These are phyloP conservation scores for Clitarchus hookeri DNA, from an alignment of 2,888 invertebrate species.

Conservation along the genomic window DNA sequence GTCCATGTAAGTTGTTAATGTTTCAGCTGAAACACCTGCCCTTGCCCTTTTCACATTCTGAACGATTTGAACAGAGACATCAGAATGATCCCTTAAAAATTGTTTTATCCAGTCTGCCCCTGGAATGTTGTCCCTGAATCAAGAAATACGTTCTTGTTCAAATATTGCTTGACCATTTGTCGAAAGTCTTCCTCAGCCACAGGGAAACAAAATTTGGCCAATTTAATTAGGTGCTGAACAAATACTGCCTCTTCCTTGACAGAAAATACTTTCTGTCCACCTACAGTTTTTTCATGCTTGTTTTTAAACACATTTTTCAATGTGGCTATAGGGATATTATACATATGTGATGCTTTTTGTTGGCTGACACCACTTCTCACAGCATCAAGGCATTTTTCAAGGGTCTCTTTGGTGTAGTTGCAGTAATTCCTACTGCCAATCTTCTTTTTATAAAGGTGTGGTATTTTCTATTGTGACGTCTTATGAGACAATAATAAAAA, in stretches of 20 bases:
- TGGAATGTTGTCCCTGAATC: neutral
- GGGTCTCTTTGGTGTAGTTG: neutral
- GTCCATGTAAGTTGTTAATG: conserved; percentile 25
- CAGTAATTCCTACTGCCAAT: neutral
- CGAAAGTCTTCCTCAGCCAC: neutral
- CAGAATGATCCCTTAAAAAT: neutral
- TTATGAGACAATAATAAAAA: neutral
- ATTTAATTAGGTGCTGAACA: neutral
- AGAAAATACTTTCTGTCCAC: neutral
- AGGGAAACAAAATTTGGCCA: neutral
- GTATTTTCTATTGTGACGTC: neutral
- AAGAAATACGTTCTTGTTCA: neutral
- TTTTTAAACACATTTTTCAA: too few species aligned
- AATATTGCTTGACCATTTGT: neutral
- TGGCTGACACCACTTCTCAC: too few species aligned
- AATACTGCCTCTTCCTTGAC: neutral
- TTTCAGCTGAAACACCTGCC: conserved; percentile 24
- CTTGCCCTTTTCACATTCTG: conserved; percentile 26
- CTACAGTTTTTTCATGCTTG: neutral
- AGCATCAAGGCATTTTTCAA: neutral
- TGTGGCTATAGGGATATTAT: too few species aligned
- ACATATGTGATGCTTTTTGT: too few species aligned
- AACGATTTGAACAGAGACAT: neutral
- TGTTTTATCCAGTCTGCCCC: neutral
- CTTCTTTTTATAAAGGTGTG: neutral